Evolutionary conservation across 1,140 invertebrate genomes (phyloP).

Genomic region (Drosophila subobscura): DNA sequence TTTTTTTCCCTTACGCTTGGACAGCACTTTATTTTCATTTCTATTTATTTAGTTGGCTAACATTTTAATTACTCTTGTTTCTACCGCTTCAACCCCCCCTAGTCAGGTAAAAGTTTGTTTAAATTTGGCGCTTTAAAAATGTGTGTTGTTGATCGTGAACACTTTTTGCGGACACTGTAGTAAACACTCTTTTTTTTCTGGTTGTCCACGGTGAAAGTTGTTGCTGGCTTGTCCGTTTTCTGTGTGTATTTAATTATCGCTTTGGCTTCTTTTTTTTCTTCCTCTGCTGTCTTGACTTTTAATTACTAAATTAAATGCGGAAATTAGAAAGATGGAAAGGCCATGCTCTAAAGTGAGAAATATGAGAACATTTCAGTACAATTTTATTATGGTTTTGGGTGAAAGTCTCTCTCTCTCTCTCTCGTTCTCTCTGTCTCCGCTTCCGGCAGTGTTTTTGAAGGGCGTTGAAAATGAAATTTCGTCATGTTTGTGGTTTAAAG

Average conservation of each 20-base stretch:
- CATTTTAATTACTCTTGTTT: slow-evolving; percentile 20
- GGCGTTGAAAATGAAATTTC: slow-evolving; percentile 23
- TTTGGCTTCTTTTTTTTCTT: not conserved
- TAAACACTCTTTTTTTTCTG: not conserved
- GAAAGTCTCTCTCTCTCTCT: slow-evolving; percentile 5
- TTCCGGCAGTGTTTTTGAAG: slow-evolving; percentile 5
- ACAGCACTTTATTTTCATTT: slow-evolving; percentile 14
- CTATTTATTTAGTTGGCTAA: slow-evolving; percentile 17
- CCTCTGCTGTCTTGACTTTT: slow-evolving; percentile 4
- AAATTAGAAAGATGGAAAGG: slow-evolving; percentile 17
- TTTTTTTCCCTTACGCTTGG: not conserved
- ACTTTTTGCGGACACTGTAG: slow-evolving; percentile 22
- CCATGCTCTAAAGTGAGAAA: slow-evolving; percentile 1
- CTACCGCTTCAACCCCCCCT: not conserved
- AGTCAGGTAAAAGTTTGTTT: slow-evolving; percentile 1
- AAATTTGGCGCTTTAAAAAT: slow-evolving; percentile 1
- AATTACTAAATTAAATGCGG: slow-evolving; percentile 27
- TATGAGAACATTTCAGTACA: slow-evolving; percentile 11
- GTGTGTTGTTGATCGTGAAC: slow-evolving; percentile 6
- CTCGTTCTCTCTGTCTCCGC: too few species aligned
- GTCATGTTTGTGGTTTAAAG: slow-evolving; percentile 2
- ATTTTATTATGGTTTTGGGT: slow-evolving; percentile 1
- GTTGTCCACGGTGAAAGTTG: slow-evolving; percentile 18
- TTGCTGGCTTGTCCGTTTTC: slow-evolving; percentile 3
- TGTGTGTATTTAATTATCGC: slow-evolving; percentile 4